Evolutionary conservation across 2,797 vertebrate genomes (phyloP).

Genomic region (Dermochelys coriacea): DNA sequence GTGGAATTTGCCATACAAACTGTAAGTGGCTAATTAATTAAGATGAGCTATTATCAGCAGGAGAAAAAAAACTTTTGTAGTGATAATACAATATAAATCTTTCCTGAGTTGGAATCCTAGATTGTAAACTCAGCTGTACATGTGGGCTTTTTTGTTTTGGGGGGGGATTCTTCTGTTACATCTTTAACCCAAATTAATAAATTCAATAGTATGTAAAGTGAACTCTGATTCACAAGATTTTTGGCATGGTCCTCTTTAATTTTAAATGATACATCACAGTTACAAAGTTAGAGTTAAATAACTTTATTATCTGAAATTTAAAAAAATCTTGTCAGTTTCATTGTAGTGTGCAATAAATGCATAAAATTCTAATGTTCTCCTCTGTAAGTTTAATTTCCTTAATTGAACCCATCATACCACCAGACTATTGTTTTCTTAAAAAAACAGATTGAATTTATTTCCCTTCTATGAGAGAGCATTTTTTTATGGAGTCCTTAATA

Average conservation of each 20-base stretch:
- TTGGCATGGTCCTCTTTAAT: background rate
- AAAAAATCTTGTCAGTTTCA: background rate
- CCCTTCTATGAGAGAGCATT: slow-evolving; percentile 22
- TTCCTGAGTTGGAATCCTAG: background rate
- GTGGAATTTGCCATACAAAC: too few species aligned
- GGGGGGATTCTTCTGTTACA: background rate
- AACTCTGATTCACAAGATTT: background rate
- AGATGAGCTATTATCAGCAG: too few species aligned
- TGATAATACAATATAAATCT: background rate
- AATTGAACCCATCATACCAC: background rate
- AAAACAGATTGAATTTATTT: background rate
- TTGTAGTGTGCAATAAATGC: background rate
- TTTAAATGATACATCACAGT: slow-evolving; percentile 16
- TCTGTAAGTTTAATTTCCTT: background rate
- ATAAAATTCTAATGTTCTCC: background rate
- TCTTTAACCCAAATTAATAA: slow-evolving; percentile 1
- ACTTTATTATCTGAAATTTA: background rate
- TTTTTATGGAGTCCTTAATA: slow-evolving; percentile 49
- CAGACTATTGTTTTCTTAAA: slow-evolving; percentile 22
- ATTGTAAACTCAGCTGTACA: background rate
- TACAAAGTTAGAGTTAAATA: slow-evolving; percentile 2
- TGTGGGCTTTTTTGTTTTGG: background rate
- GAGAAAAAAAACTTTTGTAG: too few species aligned
- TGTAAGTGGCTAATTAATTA: too few species aligned
- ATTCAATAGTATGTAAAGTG: background rate